Conservation (phyloP, 2,888 invertebrate genomes). For the Caenorhabditis sp. region DNA sequence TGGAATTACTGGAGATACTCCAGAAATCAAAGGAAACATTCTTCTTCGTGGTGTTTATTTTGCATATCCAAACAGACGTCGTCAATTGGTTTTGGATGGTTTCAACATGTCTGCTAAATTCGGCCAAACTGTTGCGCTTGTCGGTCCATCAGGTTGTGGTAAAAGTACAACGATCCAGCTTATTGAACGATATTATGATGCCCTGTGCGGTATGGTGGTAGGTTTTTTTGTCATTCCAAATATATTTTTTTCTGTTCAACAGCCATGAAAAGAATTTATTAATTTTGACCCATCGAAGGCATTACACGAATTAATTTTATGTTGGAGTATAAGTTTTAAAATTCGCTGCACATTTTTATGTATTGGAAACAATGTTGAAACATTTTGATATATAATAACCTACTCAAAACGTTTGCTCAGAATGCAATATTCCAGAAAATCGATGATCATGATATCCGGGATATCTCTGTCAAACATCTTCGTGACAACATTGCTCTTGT, state of each 20-base stretch:
- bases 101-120: conserved; percentile 60
- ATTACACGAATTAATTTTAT: too few species aligned
- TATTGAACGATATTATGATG: conserved; percentile 72
- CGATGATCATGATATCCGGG: conserved; percentile 67
- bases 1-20: conserved; percentile 65
- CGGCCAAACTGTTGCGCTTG: conserved; percentile 73
- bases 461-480: conserved; percentile 52
- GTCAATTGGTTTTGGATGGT: conserved; percentile 72
- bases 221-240: conserved; percentile 46
- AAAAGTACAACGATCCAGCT: conserved; percentile 72
- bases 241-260: not conserved
- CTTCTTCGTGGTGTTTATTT: conserved; percentile 80
- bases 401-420: too few species aligned
- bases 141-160: conserved; percentile 73
- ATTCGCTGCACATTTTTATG: too few species aligned
- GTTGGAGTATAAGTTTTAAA: too few species aligned
- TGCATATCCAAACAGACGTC: conserved; percentile 83
- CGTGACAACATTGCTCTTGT: conserved; percentile 70
- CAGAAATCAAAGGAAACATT: conserved; percentile 76
- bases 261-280: too few species aligned
- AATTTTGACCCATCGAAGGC: too few species aligned
- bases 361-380: too few species aligned
- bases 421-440: conserved; percentile 44
- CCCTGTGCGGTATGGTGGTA: conserved; percentile 72
- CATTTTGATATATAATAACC: too few species aligned